Base-by-base conservation (phyloP, 2,888 invertebrate genomes). In the Drosophila neotestacea region DNA sequence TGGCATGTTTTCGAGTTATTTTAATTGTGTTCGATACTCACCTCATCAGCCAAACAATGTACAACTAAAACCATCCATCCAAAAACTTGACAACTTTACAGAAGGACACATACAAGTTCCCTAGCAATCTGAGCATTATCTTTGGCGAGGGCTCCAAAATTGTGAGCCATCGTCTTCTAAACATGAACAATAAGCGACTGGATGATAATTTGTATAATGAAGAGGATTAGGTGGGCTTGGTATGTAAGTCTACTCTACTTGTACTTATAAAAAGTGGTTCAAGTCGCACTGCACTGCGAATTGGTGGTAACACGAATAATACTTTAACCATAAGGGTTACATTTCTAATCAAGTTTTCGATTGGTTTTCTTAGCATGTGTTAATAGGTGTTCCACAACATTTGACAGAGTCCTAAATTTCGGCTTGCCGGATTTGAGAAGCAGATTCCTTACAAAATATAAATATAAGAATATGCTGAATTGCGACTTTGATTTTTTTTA, bases 111-210 rank as follows among this genome's bases (percentile, higher is more conserved):
- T 65, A 60, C 54, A 73, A 65, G 47, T 66, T 68, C 34, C 73
- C 80, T 34, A 56, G 71, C 56, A 59, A 60, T 62, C 55, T 51
- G 55, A 79, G 79, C 68, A 72, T 86, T 68, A 69, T 86, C 69
- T 88, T 60, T 81, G 85, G 85, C 67, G 85, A 86, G 66, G 85
- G 85, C 64, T 88, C 85, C 27, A 86, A 86, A 61, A 81, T 86
- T 66, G 79, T 86, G 52, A 71, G 76, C 66, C 77, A 75, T 62
- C 67, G 74, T 58, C 44, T 50, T 16, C 42, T 56, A 38, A 30
- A 11, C 28, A 16, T 58, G 68, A 56, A 63, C 66, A 67, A 73
- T 66, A 64, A 73, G 63, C 77, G 73, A 54, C 81, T 85, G 77
- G 88, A 85, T 58, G 83, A 88, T 60, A 88, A 88, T 72, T 68